These are phyloP conservation scores for Pseudorectes ferrugineus DNA, from an alignment of 2,113 vertebrate genomes.

Conservation along the genomic window DNA sequence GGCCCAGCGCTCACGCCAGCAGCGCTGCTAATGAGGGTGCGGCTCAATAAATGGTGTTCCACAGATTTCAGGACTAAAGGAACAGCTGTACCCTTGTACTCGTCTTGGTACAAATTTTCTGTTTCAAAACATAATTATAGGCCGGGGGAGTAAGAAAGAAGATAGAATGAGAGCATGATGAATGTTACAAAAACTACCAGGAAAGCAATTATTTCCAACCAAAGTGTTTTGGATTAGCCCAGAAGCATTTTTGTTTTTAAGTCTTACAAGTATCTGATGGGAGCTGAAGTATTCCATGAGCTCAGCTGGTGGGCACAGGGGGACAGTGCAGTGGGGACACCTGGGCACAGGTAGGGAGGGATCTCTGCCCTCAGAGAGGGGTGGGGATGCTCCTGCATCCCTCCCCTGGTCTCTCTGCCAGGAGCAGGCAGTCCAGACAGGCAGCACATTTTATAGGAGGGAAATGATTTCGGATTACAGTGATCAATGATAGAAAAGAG, in stretches of 20 bases:
- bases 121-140: conserved; percentile 4
- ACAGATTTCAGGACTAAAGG: background rate
- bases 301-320: background rate
- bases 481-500: background rate
- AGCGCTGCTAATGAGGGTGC: background rate
- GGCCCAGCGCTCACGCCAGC: background rate
- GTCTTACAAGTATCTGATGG: background rate
- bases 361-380: background rate
- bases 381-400: background rate
- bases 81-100: conserved; percentile 1
- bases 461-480: background rate
- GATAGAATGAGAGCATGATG: background rate
- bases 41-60: background rate
- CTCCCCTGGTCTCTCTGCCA: background rate
- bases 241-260: background rate
- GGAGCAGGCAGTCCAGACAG: background rate
- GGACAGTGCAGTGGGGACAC: fast-evolving
- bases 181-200: background rate
- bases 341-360: background rate
- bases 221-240: background rate
- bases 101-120: background rate
- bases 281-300: background rate
- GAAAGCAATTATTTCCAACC: background rate
- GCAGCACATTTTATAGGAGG: background rate
- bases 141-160: background rate